These are phyloP conservation scores for Ryuthela nishihirai DNA, from an alignment of 2,888 invertebrate genomes.

Conservation along the genomic window DNA sequence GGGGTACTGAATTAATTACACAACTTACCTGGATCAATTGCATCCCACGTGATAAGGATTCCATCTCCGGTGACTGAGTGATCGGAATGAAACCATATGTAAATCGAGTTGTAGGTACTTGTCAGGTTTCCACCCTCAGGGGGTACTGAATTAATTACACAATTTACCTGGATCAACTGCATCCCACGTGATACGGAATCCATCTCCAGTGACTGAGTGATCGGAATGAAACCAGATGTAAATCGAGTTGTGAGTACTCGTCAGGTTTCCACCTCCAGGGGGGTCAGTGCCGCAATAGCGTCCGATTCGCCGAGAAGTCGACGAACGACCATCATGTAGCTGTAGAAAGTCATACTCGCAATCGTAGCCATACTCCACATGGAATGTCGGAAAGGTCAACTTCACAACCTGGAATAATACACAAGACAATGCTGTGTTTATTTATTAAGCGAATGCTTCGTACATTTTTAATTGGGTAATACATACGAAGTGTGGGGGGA, in stretches of 20 bases:
- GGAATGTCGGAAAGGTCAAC: conserved; percentile 72
- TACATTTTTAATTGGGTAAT: too few species aligned
- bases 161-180: conserved; percentile 61
- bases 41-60: too few species aligned
- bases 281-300: conserved; percentile 70
- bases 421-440: too few species aligned
- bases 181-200: conserved; percentile 76
- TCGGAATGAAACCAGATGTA: conserved; percentile 81
- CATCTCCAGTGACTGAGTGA: conserved; percentile 60
- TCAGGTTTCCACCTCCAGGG: conserved; percentile 66
- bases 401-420: conserved; percentile 62
- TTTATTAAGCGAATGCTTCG: too few species aligned
- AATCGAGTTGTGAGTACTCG: conserved; percentile 70
- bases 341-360: conserved; percentile 58
- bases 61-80: too few species aligned
- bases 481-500: too few species aligned
- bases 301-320: conserved; percentile 67
- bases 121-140: too few species aligned
- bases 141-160: too few species aligned
- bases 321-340: conserved; percentile 78
- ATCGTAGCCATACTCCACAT: conserved; percentile 60
- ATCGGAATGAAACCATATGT: too few species aligned
- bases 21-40: too few species aligned
- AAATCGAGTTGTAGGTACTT: too few species aligned
- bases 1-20: too few species aligned